Evolutionary conservation across 2,113 vertebrate species (phyloP).

Genomic region (Brachyistius frenatus): DNA sequence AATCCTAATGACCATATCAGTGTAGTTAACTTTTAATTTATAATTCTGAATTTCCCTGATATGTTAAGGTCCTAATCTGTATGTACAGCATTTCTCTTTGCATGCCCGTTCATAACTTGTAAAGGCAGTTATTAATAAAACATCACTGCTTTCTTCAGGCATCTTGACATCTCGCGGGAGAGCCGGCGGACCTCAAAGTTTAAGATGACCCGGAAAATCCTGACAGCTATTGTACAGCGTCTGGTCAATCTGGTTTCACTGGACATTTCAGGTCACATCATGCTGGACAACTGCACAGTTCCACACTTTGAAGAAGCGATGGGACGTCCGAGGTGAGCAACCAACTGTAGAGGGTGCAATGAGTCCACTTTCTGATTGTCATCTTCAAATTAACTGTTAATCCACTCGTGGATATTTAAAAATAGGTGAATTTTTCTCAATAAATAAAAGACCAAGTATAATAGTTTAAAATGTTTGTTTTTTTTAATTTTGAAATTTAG

Average conservation of each 20-base stretch:
- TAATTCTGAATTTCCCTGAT: neutral
- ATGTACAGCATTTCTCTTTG: neutral
- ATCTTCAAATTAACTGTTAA: too few species aligned
- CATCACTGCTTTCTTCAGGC: constrained; percentile 80
- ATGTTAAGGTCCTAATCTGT: neutral
- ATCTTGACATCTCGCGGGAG: constrained; percentile 95
- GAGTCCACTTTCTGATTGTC: neutral
- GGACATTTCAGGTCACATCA: constrained; percentile 96
- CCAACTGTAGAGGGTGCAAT: too few species aligned
- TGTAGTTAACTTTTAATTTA: neutral
- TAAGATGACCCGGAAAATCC: constrained; percentile 92
- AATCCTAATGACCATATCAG: too few species aligned
- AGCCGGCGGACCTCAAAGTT: constrained; percentile 91
- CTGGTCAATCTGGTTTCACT: constrained; percentile 91
- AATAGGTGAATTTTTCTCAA: too few species aligned
- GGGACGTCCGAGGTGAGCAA: constrained; percentile 90
- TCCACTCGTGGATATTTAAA: too few species aligned
- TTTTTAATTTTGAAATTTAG: too few species aligned
- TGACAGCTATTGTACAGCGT: constrained; percentile 92
- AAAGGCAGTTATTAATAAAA: neutral
- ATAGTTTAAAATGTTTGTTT: too few species aligned
- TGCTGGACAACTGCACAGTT: constrained; percentile 96
- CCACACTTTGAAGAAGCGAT: constrained; percentile 94
- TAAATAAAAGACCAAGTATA: too few species aligned
- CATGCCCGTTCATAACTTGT: neutral